Base-by-base conservation (phyloP, 2,113 vertebrate species). In the Corynorhinus townsendii region DNA sequence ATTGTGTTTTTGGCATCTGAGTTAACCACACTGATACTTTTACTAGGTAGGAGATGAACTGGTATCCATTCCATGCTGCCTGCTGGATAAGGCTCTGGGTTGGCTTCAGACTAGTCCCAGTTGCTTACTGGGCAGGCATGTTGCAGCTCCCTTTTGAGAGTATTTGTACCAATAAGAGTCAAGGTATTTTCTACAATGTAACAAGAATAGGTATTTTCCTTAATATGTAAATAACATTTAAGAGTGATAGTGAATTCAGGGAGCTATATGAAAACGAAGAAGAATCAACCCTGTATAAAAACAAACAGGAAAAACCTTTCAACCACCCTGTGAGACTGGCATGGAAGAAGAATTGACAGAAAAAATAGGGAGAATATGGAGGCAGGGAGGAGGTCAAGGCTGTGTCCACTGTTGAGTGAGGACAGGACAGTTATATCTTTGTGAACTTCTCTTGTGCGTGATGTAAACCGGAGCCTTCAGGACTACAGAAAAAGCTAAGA, bases 171-270 rank as follows among this genome's bases (percentile, higher is more conserved):
- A 73, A 75, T 11, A 64, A 84, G 77, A 84, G 47, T 91, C 19
- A 69, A 35, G n/a, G 6, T 86, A 38, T 97, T 90, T 81, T 84
- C 28, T 86, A 22, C 5, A 83, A 3, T 45, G 14, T 69, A 69
- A 71, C 14, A 66, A 52, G 80, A 90, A 38, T 40, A 76, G 30
- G 5, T 68, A 28, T 93, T 95, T 94, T 94, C 20, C 88, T 90
- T 66, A 64, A 24, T 79, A 68, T 71, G 11, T 82, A 86, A 64
- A 33, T 84, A 73, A n/a, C 66, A 43, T 73, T 80, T 84, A 91
- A 83, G 73, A 62, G 28, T 77, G 73, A 77, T 72, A 64, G 38
- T 49, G 82, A 91, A 14, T 77, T 97, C n/a, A 81, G 79, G 68
- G 11, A 91, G 76, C 62, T 45, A 28, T 64, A 59, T 69, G 71